phyloP scores from a whole-genome alignment of 2,888 invertebrate genomes.

The Catocala fraxini region DNA sequence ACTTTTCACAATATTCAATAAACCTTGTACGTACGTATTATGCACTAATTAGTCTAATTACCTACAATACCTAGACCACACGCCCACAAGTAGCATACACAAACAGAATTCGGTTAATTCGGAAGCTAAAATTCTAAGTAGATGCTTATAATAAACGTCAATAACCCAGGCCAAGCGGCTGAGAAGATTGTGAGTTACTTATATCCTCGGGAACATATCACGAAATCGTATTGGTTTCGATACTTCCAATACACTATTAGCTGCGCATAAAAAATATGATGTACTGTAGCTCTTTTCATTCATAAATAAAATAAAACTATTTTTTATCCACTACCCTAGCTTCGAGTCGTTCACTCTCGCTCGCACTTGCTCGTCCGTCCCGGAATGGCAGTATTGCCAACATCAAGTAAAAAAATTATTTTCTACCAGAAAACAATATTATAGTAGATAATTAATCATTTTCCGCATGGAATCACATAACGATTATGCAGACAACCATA shows the following conservation, averaged over 20 bases:
- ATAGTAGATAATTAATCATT: too few species aligned
- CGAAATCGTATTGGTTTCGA: conserved; percentile 21
- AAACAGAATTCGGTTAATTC: conserved; percentile 74
- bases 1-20: conserved; percentile 57
- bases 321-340: conserved; percentile 41
- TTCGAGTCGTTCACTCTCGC: conserved; percentile 36
- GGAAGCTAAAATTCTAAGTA: conserved; percentile 68
- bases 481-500: too few species aligned
- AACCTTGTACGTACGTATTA: conserved; percentile 32
- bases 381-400: conserved; percentile 41
- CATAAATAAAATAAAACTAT: conserved; percentile 62
- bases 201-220: conserved; percentile 20
- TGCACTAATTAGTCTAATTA: conserved; percentile 51
- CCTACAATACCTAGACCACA: conserved; percentile 57
- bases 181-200: conserved; percentile 37
- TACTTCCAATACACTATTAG: conserved; percentile 15
- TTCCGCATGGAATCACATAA: too few species aligned
- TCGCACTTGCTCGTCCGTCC: conserved; percentile 20
- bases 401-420: too few species aligned
- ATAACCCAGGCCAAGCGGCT: conserved; percentile 76
- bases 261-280: conserved; percentile 35
- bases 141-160: conserved; percentile 76
- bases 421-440: too few species aligned
- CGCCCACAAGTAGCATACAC: conserved; percentile 74
- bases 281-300: conserved; percentile 60